A percentile compares a stretch with the other conserved stretches of the same genome.
phyloP scores from a whole-genome alignment of 2,113 vertebrate genomes.

The Jaculus jaculus region DNA sequence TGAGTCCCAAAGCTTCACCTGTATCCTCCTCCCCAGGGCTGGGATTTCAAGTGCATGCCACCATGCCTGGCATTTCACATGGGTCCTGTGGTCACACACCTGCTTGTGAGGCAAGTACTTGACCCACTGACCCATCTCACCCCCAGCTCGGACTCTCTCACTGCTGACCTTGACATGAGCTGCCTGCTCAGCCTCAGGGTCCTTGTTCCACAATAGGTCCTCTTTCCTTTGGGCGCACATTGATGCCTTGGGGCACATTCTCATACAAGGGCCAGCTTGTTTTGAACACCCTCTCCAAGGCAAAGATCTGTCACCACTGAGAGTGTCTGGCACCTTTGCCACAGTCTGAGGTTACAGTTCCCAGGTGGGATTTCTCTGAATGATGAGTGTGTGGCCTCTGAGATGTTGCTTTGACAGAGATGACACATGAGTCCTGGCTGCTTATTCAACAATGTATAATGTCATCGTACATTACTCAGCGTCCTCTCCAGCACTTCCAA shows the following conservation, averaged over 20 bases:
- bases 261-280: neutral
- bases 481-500: constrained; percentile 27
- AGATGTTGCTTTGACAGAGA: neutral
- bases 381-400: neutral
- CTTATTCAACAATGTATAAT: constrained; percentile 22
- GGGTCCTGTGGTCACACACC: no score
- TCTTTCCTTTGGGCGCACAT: neutral
- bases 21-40: no score
- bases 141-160: neutral
- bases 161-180: neutral
- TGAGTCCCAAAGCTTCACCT: no score
- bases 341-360: neutral
- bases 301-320: neutral
- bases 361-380: neutral
- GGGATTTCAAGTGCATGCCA: no score
- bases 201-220: no score
- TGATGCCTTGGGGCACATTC: neutral
- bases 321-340: neutral
- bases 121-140: no score
- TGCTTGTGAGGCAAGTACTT: no score
- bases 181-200: neutral
- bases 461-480: constrained; percentile 14
- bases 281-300: neutral
- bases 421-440: neutral
- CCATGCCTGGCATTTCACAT: no score